A percentile compares a stretch with the other conserved stretches of the same genome.
These are phyloP conservation scores for Phaethornis superciliosus DNA, from an alignment of 2,113 vertebrate species.

Conservation along the genomic window DNA sequence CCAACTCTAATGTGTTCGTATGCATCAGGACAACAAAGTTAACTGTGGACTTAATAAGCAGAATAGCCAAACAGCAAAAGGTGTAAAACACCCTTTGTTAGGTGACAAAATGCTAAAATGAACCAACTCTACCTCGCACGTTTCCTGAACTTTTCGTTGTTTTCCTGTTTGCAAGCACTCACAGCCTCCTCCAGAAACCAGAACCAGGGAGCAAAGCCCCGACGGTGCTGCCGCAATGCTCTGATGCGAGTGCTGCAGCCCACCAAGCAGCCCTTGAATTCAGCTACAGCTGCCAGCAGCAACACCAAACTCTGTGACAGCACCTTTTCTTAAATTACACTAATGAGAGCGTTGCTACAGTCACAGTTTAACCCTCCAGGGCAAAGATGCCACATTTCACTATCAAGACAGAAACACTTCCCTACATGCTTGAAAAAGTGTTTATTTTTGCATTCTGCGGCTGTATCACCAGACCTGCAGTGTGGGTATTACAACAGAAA, in stretches of 20 bases:
- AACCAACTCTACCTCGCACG: accelerated
- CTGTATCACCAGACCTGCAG: not conserved
- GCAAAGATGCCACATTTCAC: not conserved
- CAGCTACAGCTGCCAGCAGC: not conserved
- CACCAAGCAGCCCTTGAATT: not conserved
- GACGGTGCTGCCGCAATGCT: accelerated
- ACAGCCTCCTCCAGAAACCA: not conserved
- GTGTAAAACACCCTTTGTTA: no score
- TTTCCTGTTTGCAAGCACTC: not conserved
- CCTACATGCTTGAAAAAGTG: not conserved
- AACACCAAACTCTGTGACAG: accelerated
- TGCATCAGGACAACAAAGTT: not conserved
- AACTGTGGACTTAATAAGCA: not conserved
- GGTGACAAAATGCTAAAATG: accelerated
- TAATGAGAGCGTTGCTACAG: not conserved
- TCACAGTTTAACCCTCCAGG: not conserved
- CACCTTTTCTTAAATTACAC: not conserved
- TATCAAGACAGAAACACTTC: not conserved
- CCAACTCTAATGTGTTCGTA: not conserved
- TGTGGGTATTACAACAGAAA: not conserved
- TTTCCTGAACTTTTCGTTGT: not conserved
- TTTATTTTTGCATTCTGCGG: not conserved
- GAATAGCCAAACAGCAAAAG: not conserved
- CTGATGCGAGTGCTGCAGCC: not conserved
- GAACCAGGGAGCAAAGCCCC: not conserved